Conservation (phyloP, 2,888 invertebrate species). For the Hirtodrosophila confusa region DNA sequence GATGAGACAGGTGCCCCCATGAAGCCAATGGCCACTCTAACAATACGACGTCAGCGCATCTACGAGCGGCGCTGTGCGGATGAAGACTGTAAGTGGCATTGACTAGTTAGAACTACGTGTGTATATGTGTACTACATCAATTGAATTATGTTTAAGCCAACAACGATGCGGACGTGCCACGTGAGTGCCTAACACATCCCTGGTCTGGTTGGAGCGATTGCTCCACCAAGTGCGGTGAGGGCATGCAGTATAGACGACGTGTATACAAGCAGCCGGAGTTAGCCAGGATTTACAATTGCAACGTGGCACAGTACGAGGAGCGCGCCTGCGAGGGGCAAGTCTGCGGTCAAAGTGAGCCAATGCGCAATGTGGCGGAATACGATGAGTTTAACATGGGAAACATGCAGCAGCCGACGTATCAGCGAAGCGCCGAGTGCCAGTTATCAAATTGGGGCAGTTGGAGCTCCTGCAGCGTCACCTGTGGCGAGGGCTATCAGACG, state of each 20-base stretch:
- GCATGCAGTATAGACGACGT: slow-evolving; percentile 81
- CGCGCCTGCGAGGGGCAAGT: slow-evolving; percentile 83
- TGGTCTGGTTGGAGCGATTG: slow-evolving; percentile 86
- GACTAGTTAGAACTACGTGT: too few relatives aligned
- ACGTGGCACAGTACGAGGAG: slow-evolving; percentile 68
- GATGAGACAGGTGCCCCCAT: slow-evolving; percentile 90
- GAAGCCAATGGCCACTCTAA: slow-evolving; percentile 94
- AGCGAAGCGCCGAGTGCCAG: slow-evolving; percentile 86
- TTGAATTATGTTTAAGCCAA: slow-evolving; percentile 57
- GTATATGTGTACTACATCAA: neutral
- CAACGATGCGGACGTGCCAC: slow-evolving; percentile 81
- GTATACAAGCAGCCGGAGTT: slow-evolving; percentile 81
- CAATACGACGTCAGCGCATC: slow-evolving; percentile 90
- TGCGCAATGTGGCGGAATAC: slow-evolving; percentile 24
- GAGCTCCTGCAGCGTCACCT: slow-evolving; percentile 90
- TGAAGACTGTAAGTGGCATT: slow-evolving; percentile 73
- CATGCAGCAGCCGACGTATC: slow-evolving; percentile 7
- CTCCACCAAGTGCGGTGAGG: slow-evolving; percentile 85
- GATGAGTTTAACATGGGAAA: slow-evolving; percentile 36
- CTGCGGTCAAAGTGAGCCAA: slow-evolving; percentile 68
- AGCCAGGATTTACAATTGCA: slow-evolving; percentile 78
- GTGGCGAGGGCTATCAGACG: slow-evolving; percentile 88
- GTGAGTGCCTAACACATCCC: slow-evolving; percentile 82
- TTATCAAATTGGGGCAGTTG: slow-evolving; percentile 90
- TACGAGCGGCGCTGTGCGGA: slow-evolving; percentile 91